Evolutionary conservation across 2,113 vertebrate species (phyloP).

Genomic region (Burhinus oedicnemus): DNA sequence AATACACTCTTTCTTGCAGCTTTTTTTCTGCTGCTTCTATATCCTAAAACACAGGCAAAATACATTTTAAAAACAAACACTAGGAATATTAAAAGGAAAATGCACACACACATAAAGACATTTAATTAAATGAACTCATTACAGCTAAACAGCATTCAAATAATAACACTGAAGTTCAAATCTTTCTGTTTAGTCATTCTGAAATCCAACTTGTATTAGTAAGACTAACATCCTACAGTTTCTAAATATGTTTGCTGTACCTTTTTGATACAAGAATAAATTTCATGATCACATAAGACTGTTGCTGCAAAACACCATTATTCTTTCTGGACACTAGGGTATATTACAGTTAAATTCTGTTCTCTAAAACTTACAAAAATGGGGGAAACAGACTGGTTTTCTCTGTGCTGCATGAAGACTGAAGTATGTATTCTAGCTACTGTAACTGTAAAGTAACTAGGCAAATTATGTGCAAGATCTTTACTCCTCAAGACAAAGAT

Average conservation of each 20-base stretch:
- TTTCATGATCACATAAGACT: neutral
- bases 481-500: conserved; percentile 76
- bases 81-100: neutral
- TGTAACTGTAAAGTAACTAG: conserved; percentile 66
- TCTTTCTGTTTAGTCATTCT: neutral
- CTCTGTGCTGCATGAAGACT: neutral
- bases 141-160: neutral
- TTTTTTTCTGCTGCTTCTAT: conserved; percentile 77
- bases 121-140: neutral
- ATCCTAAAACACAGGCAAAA: conserved; percentile 77
- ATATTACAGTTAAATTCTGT: neutral
- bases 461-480: conserved; percentile 70
- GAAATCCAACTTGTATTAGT: neutral
- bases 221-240: neutral
- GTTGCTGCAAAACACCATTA: neutral
- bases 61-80: conserved; percentile 14
- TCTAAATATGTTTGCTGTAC: neutral
- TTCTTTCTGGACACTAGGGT: neutral
- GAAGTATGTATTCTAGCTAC: conserved; percentile 44
- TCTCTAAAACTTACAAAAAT: neutral
- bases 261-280: neutral
- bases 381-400: neutral
- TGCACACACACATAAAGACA: neutral
- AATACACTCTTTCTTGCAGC: conserved; percentile 64
- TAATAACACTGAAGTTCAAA: neutral